Evolutionary conservation across 2,113 vertebrate species (phyloP).

Genomic region (Oncorhynchus gorbuscha): DNA sequence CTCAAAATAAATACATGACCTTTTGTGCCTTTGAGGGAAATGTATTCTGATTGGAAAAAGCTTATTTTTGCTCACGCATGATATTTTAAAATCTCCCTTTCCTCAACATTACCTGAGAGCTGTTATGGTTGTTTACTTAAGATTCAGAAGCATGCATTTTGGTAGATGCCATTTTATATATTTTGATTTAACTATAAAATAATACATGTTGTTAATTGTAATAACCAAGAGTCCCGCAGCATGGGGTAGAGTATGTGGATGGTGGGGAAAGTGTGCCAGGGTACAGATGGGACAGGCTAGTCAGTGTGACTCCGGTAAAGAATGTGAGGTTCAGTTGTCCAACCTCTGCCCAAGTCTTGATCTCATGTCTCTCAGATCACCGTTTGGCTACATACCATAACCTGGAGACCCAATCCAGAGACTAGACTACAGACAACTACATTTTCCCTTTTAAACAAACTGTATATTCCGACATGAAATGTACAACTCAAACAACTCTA

Average conservation of each 20-base stretch:
- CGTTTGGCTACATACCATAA: conserved; percentile 48
- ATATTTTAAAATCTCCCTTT: no score
- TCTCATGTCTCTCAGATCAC: conserved; percentile 59
- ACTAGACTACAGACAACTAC: not conserved
- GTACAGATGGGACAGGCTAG: conserved; percentile 62
- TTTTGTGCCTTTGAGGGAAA: not conserved
- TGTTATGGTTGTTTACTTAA: no score
- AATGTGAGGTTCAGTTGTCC: conserved; percentile 66
- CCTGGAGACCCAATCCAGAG: conserved; percentile 1
- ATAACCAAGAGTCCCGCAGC: no score
- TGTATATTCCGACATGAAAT: no score
- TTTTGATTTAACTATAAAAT: no score
- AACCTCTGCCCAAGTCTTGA: conserved; percentile 49
- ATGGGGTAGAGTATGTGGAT: no score
- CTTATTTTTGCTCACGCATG: no score
- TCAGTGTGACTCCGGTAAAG: conserved; percentile 57
- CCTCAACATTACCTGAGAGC: no score
- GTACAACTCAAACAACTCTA: not conserved
- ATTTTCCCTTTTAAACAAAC: not conserved
- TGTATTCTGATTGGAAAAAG: not conserved
- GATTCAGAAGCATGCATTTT: not conserved
- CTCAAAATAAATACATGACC: not conserved
- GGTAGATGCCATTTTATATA: not conserved
- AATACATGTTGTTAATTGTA: no score
- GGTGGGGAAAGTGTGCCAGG: not conserved